Conservation (phyloP, 2,888 invertebrate species). For the Chrysotoxum bicinctum region DNA sequence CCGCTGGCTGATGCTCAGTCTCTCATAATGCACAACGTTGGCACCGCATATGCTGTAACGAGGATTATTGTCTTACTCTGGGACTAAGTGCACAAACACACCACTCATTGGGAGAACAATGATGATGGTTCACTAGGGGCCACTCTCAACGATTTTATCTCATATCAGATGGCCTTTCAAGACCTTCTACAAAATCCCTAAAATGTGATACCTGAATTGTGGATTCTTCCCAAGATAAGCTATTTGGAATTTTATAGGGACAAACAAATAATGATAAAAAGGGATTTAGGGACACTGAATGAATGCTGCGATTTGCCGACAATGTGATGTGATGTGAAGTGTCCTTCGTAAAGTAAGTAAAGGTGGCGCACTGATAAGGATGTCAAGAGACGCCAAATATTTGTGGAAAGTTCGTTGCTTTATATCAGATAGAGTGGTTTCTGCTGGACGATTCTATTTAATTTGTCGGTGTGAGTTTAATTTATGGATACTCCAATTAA, state of each 20-base stretch:
- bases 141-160: slow-evolving; percentile 47
- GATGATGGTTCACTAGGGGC: slow-evolving; percentile 25
- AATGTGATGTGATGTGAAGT: slow-evolving; percentile 18
- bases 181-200: slow-evolving; percentile 4
- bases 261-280: slow-evolving; percentile 48
- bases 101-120: background rate
- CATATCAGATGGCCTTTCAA: slow-evolving; percentile 29
- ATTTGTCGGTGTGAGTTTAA: slow-evolving; percentile 3
- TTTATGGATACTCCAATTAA: slow-evolving; percentile 30
- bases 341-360: slow-evolving; percentile 11
- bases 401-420: background rate
- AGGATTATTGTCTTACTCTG: slow-evolving; percentile 62
- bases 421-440: slow-evolving; percentile 1
- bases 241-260: slow-evolving; percentile 28
- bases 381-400: slow-evolving; percentile 11
- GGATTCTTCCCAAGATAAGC: slow-evolving; percentile 22
- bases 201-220: slow-evolving; percentile 53
- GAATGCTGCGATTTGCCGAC: slow-evolving; percentile 23
- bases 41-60: slow-evolving; percentile 26
- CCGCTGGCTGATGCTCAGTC: background rate
- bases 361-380: slow-evolving; percentile 23
- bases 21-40: slow-evolving; percentile 14
- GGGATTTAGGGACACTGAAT: slow-evolving; percentile 20
- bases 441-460: slow-evolving; percentile 16
- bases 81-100: slow-evolving; percentile 32